Percentiles rank a stretch among this genome's conserved stretches.
Conservation (phyloP, 2,797 vertebrate species). For the Ctenopoma kingsleyae region DNA sequence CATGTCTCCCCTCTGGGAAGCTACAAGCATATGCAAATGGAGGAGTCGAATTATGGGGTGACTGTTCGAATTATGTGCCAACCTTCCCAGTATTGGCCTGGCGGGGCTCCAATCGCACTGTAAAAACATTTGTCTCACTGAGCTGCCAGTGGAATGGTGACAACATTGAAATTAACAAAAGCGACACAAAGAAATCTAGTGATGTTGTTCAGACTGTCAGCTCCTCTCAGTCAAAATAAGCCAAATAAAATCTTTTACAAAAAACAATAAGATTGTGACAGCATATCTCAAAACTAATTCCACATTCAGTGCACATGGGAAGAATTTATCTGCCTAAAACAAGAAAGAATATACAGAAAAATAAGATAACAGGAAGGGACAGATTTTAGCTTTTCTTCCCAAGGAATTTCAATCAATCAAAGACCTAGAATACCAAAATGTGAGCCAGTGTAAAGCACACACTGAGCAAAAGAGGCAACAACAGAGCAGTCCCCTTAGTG, state of each 20-base stretch:
- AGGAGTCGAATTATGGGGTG: slow-evolving; percentile 57
- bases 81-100: slow-evolving; percentile 41
- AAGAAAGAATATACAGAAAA: slow-evolving; percentile 12
- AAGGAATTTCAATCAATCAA: slow-evolving; percentile 21
- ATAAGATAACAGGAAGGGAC: background rate
- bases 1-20: slow-evolving; percentile 35
- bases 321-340: slow-evolving; percentile 13
- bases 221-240: slow-evolving; percentile 14
- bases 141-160: slow-evolving; percentile 39
- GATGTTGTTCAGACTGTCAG: slow-evolving; percentile 11
- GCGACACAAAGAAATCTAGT: slow-evolving; percentile 22
- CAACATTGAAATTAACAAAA: slow-evolving; percentile 46
- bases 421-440: slow-evolving; percentile 3
- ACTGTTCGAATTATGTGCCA: slow-evolving; percentile 49
- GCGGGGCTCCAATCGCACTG: slow-evolving; percentile 47
- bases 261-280: slow-evolving; percentile 16
- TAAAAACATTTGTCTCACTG: slow-evolving; percentile 46
- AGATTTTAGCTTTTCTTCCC: slow-evolving; percentile 15
- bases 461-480: background rate
- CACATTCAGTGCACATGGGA: background rate
- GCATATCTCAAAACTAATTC: slow-evolving; percentile 32
- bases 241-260: slow-evolving; percentile 11
- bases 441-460: slow-evolving; percentile 17
- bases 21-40: slow-evolving; percentile 53
- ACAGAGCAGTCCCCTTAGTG: background rate